phyloP scores from a whole-genome alignment of 2,888 invertebrate species.

The Gastrophysa polygoni region DNA sequence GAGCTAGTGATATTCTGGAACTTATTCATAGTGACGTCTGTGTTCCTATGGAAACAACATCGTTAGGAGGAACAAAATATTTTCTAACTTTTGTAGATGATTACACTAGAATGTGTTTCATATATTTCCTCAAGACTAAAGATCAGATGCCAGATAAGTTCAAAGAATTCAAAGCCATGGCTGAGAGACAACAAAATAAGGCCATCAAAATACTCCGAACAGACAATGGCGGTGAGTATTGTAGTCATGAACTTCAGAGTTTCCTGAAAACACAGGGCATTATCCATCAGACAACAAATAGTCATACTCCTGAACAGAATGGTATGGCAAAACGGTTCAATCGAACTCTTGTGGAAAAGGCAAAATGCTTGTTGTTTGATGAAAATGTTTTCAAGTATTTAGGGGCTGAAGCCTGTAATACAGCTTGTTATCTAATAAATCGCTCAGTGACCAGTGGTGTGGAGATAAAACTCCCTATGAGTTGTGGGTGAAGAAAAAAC shows the following conservation, averaged over 20 bases:
- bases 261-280: constrained; percentile 35
- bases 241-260: constrained; percentile 22
- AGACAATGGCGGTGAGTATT: constrained; percentile 42
- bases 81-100: constrained; percentile 50
- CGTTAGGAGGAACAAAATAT: constrained; percentile 37
- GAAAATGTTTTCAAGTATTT: constrained; percentile 21
- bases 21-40: constrained; percentile 27
- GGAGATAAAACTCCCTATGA: constrained; percentile 26
- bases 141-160: constrained; percentile 39
- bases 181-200: constrained; percentile 41
- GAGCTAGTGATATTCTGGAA: constrained; percentile 20
- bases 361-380: constrained; percentile 31
- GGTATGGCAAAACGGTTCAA: constrained; percentile 39
- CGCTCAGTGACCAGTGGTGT: constrained; percentile 20
- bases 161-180: constrained; percentile 40
- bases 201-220: constrained; percentile 42
- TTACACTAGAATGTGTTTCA: constrained; percentile 39
- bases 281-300: constrained; percentile 40
- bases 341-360: constrained; percentile 36
- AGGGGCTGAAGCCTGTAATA: constrained; percentile 34
- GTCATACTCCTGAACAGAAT: constrained; percentile 45
- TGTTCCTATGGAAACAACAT: constrained; percentile 34
- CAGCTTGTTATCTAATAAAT: constrained; percentile 27
- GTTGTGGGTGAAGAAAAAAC: constrained; percentile 25
- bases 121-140: constrained; percentile 45